phyloP scores from a whole-genome alignment of 2,888 invertebrate genomes.

The Hirudinaria manillensis region DNA sequence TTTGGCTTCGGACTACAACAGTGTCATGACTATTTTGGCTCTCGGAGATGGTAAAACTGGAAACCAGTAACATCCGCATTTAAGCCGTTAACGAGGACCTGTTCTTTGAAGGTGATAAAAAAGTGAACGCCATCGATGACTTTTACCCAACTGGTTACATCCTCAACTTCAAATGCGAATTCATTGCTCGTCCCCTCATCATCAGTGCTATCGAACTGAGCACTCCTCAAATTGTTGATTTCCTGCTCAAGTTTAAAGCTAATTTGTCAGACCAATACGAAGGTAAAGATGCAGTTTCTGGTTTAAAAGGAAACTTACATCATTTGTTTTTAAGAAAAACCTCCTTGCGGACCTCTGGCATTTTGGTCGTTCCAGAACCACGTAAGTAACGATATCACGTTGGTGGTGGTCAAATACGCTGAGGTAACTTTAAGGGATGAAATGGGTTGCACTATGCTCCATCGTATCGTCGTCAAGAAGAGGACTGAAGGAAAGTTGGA shows the following conservation, averaged over 20 bases:
- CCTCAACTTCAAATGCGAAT: constrained; percentile 43
- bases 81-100: too few species aligned
- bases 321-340: constrained; percentile 37
- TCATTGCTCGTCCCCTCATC: constrained; percentile 42
- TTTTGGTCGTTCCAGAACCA: constrained; percentile 45
- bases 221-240: constrained; percentile 42
- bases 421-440: constrained; percentile 41
- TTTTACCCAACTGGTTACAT: constrained; percentile 43
- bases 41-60: constrained; percentile 37
- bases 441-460: constrained; percentile 43
- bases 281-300: constrained; percentile 35
- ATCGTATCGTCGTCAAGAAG: constrained; percentile 38
- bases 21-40: constrained; percentile 43
- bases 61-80: too few species aligned
- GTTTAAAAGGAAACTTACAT: background rate
- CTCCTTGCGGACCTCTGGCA: constrained; percentile 44
- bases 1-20: constrained; percentile 42
- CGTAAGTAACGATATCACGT: constrained; percentile 41
- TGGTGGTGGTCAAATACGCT: constrained; percentile 41
- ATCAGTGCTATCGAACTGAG: constrained; percentile 42
- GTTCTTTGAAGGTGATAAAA: constrained; percentile 35
- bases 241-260: constrained; percentile 43
- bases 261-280: constrained; percentile 43
- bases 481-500: constrained; percentile 39
- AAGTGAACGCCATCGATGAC: constrained; percentile 42